Evolutionary conservation across 2,888 invertebrate genomes (phyloP).

Genomic region (Pogonocherus hispidulus): DNA sequence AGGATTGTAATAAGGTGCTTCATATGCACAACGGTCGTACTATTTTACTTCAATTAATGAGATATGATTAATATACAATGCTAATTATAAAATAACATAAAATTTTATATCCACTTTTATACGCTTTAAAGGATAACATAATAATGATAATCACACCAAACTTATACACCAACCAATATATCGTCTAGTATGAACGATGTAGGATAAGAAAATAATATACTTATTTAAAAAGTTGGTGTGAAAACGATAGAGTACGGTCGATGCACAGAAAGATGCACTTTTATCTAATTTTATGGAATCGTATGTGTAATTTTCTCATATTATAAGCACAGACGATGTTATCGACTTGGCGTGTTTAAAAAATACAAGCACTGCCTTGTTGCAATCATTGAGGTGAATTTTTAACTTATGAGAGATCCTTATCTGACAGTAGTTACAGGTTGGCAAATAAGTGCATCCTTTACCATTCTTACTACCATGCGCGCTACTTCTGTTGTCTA

Average conservation of each 20-base stretch:
- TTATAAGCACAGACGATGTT: constrained; percentile 36
- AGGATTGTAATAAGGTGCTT: constrained; percentile 4
- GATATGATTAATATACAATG: not conserved
- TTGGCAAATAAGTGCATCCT: constrained; percentile 23
- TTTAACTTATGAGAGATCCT: constrained; percentile 27
- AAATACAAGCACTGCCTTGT: constrained; percentile 29
- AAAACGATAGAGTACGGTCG: constrained; percentile 28
- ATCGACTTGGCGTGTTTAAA: constrained; percentile 35
- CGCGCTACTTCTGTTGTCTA: constrained; percentile 2
- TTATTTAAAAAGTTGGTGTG: constrained; percentile 26
- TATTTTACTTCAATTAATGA: constrained; percentile 1
- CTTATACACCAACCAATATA: no score
- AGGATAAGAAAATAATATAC: constrained; percentile 6
- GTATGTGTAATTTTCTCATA: constrained; percentile 35
- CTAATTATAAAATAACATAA: constrained; percentile 18
- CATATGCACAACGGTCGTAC: constrained; percentile 5
- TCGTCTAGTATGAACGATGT: not conserved
- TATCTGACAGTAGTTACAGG: constrained; percentile 42
- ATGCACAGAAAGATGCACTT: constrained; percentile 18
- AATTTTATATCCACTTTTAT: constrained; percentile 13
- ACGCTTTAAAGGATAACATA: constrained; percentile 3
- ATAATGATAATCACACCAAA: not conserved
- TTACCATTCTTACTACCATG: constrained; percentile 3
- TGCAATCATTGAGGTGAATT: constrained; percentile 33
- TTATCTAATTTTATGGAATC: constrained; percentile 26